phyloP scores from a whole-genome alignment of 2,113 vertebrate species.

The Tautogolabrus adspersus region DNA sequence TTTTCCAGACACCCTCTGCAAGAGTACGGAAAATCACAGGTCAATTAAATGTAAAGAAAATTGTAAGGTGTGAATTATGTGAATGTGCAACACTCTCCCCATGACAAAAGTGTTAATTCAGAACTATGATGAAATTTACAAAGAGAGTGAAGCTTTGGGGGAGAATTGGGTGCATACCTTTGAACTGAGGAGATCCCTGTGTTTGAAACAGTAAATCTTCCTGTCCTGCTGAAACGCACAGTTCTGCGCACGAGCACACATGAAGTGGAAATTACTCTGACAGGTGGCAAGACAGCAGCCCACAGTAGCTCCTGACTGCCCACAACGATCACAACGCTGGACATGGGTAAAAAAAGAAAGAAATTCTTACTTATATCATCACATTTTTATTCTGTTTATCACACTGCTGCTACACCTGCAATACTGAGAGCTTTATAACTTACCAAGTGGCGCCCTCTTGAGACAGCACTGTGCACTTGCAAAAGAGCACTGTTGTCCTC shows the following conservation, averaged over 20 bases:
- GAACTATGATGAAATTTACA: not conserved
- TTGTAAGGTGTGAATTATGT: not conserved
- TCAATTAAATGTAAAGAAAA: not conserved
- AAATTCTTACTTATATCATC: not conserved
- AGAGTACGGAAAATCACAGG: not conserved
- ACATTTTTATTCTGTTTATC: not conserved
- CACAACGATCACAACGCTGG: constrained; percentile 91
- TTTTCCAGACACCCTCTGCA: constrained; percentile 84
- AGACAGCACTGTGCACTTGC: constrained; percentile 91
- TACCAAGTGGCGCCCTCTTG: constrained; percentile 91
- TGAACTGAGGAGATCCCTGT: constrained; percentile 86
- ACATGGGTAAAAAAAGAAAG: not conserved
- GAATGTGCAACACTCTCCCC: not conserved
- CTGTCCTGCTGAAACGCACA: constrained; percentile 92
- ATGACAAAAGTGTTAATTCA: not conserved
- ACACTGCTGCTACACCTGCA: not conserved
- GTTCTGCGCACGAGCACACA: constrained; percentile 89
- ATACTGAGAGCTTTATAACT: not conserved
- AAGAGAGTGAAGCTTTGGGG: not conserved
- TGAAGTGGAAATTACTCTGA: constrained; percentile 94
- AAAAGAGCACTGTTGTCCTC: constrained; percentile 89
- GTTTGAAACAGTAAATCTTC: constrained; percentile 91
- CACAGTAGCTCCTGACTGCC: constrained; percentile 90
- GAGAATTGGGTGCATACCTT: constrained; percentile 77
- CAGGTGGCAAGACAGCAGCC: constrained; percentile 92